phyloP scores from a whole-genome alignment of 2,888 invertebrate genomes.

The Ptychoptera albimana region DNA sequence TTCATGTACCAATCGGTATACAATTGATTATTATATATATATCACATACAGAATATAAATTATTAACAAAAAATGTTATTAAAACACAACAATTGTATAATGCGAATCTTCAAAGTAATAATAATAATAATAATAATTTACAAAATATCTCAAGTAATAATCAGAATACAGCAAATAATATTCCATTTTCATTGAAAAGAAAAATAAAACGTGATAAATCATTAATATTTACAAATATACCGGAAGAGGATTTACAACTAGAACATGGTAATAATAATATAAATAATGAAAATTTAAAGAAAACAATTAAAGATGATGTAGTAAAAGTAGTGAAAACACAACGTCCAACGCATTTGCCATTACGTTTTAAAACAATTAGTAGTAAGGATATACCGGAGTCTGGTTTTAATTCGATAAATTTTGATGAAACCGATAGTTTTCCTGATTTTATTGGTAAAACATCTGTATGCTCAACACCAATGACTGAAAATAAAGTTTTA shows the following conservation, averaged over 20 bases:
- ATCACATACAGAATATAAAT: constrained; percentile 41
- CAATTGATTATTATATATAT: constrained; percentile 67
- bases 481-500: constrained; percentile 58
- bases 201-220: constrained; percentile 65
- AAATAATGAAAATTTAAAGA: background rate
- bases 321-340: constrained; percentile 9
- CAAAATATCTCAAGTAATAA: constrained; percentile 4
- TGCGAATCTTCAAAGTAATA: no score
- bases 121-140: no score
- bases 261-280: constrained; percentile 7
- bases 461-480: constrained; percentile 62
- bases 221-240: constrained; percentile 65
- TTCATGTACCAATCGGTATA: constrained; percentile 64
- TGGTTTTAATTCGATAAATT: constrained; percentile 32
- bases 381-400: constrained; percentile 28
- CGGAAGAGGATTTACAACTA: constrained; percentile 46
- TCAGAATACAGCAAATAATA: constrained; percentile 4
- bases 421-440: constrained; percentile 37
- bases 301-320: constrained; percentile 15
- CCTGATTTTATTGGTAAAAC: constrained; percentile 51
- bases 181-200: constrained; percentile 26
- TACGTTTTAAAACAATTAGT: constrained; percentile 35
- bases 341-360: constrained; percentile 39
- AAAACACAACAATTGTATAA: constrained; percentile 19
- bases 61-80: constrained; percentile 32